Evolutionary conservation across 2,888 invertebrate species (phyloP).

Genomic region (Andricus quercusramuli): DNA sequence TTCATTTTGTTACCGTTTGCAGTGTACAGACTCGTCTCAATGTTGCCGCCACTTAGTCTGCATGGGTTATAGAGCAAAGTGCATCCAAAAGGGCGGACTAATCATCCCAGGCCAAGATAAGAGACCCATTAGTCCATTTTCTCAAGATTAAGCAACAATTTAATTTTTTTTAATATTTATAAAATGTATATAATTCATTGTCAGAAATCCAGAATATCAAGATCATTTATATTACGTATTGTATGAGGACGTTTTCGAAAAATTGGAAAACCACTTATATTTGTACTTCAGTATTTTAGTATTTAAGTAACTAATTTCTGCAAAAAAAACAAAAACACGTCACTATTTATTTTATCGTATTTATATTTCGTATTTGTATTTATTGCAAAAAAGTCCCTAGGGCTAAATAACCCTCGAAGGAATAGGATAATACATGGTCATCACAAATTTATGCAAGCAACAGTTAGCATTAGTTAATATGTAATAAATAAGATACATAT

Average conservation of each 20-base stretch:
- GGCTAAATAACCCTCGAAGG: too few relatives aligned
- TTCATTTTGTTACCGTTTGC: background rate
- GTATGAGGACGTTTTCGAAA: too few relatives aligned
- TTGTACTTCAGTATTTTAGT: background rate
- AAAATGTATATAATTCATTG: too few relatives aligned
- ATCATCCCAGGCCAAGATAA: constrained; percentile 51
- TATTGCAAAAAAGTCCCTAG: too few relatives aligned
- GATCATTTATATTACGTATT: too few relatives aligned
- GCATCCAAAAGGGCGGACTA: constrained; percentile 45
- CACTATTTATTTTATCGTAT: background rate
- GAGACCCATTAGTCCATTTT: constrained; percentile 51
- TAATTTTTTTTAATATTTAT: background rate
- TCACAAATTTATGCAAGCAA: too few relatives aligned
- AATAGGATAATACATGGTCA: too few relatives aligned
- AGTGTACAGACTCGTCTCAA: constrained; percentile 54
- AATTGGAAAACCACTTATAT: too few relatives aligned
- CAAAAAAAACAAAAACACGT: background rate
- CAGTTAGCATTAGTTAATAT: background rate
- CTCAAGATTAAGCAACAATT: background rate
- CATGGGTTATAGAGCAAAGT: constrained; percentile 48
- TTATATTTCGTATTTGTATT: too few relatives aligned
- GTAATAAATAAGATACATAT: background rate
- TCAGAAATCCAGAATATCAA: too few relatives aligned
- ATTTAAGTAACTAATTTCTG: background rate
- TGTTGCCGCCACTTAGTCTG: constrained; percentile 59